Base-by-base conservation (phyloP, 2,113 vertebrate genomes). In the Syrrhaptes paradoxus region DNA sequence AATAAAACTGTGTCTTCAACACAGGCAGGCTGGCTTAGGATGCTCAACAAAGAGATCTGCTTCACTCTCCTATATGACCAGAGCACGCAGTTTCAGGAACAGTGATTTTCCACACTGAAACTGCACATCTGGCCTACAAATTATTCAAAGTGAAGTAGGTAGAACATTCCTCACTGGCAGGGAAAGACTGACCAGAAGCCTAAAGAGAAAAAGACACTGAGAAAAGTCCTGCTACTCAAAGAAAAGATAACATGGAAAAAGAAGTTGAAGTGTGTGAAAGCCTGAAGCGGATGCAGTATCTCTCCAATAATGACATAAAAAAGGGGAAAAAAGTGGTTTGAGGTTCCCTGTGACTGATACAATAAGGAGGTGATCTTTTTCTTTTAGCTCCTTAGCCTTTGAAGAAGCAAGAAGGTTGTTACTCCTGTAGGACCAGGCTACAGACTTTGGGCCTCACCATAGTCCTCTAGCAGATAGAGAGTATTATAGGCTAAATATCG, bases 141-240 rank as follows among this genome's bases (percentile, higher is more conserved):
- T 51, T 80, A 49, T 51, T 55, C 16, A 51, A 61, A 66, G 20
- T 3, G 3, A 93, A 46, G 38, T 45, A 70, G 34, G 29, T 17
- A 61, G 7, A 18, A 20, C 17, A 31, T 6, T 77, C 3, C 0
- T 28, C 2, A 0, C 17, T 57, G 58, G 7, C 20, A 74, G 45
- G n/a, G 38, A 80, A 90, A 22, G 63, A 41, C 32, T 85, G 29
- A 67, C 7, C 13, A 55, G 34, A 21, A 75, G 13, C 24, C 52
- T 51, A 34, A 25, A 46, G 52, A 71, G 5, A 34, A 24, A 92
- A 65, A 71, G 32, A 29, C 32, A 36, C 7, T 28, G 32, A 76
- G 25, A 11, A 38, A 62, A 80, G 14, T 52, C 46, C 18, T 78
- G 13, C 31, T 75, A 34, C 41, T 75, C 17, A 34, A 25, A 79